Base-by-base conservation (phyloP, 2,888 invertebrate species). In the Agriotes lineatus region DNA sequence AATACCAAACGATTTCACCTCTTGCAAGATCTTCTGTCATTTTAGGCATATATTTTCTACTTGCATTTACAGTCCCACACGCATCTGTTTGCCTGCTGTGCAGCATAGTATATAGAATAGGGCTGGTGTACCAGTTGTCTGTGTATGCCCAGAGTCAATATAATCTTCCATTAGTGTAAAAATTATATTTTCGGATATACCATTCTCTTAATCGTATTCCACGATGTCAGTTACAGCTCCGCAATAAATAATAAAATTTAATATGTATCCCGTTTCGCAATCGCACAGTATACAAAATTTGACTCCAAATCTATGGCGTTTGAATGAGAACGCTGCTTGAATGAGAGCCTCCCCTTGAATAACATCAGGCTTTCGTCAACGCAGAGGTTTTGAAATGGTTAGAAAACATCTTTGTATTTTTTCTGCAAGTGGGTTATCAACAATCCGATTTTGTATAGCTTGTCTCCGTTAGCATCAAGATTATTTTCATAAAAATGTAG, bases 71-170 rank as follows among this genome's bases (percentile, higher is more conserved):
- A 35, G 75, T 78, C 22, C 76, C 75, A 63, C 75, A 77, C 19
- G 65, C 69, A 64, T 74, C 69, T 12, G 72, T 74, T 45, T 67
- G 52, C 20, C 63, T 45, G 16, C 22, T n/a, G 65, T 59, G 62
- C 6, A 71, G 19, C 7, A n/a, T 12, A 56, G 10, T 3, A 2
- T 2, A 48, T 12, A 67, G 37, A 64, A 18, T 39, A 42, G 73
- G 76, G 42, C 75, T 76, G n/a, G 74, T 72, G 66, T 78, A 77
- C 73, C 72, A 75, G 33, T 78, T 78, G 56, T 78, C 76, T 1
- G 56, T 16, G 61, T 69, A 54, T 78, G 76, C 2, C 72, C 72
- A 58, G 63, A 72, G 25, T 70, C 58, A 5, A 72, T 42, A 54
- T 71, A 74, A n/a, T 65, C 66, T 20, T 65, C 60, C 67, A 74